phyloP scores from a whole-genome alignment of 1,140 invertebrate genomes.

The Ceratitis capitata region DNA sequence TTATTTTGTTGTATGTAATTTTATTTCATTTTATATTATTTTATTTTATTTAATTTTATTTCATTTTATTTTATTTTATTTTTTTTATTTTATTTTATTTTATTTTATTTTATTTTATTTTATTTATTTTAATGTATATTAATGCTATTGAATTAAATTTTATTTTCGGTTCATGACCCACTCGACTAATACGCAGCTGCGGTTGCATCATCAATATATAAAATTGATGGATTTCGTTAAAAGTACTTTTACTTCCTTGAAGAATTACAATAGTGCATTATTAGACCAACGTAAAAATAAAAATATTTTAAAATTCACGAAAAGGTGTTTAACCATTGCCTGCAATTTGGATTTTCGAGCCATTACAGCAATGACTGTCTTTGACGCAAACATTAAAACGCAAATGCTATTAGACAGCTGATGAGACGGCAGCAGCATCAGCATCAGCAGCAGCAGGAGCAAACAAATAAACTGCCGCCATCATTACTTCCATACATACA shows the following conservation, averaged over 20 bases:
- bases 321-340: not conserved
- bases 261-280: not conserved
- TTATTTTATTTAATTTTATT: too few species aligned
- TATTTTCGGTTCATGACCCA: too few species aligned
- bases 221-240: constrained; percentile 17
- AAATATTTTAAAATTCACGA: not conserved
- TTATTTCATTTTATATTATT: too few species aligned
- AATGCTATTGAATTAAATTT: too few species aligned
- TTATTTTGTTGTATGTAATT: too few species aligned
- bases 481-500: not conserved
- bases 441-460: not conserved
- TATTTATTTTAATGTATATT: too few species aligned
- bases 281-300: not conserved
- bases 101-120: too few species aligned
- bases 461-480: not conserved
- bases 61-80: too few species aligned
- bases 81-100: too few species aligned
- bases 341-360: not conserved
- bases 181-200: not conserved
- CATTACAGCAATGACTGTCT: not conserved
- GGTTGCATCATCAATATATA: not conserved
- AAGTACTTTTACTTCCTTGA: not conserved
- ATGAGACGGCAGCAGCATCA: not conserved
- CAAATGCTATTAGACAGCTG: constrained; percentile 8
- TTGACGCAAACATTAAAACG: not conserved